A percentile compares a stretch with the other conserved stretches of the same genome.
phyloP scores from a whole-genome alignment of 1,140 invertebrate species.

The Teleopsis dalmanni region DNA sequence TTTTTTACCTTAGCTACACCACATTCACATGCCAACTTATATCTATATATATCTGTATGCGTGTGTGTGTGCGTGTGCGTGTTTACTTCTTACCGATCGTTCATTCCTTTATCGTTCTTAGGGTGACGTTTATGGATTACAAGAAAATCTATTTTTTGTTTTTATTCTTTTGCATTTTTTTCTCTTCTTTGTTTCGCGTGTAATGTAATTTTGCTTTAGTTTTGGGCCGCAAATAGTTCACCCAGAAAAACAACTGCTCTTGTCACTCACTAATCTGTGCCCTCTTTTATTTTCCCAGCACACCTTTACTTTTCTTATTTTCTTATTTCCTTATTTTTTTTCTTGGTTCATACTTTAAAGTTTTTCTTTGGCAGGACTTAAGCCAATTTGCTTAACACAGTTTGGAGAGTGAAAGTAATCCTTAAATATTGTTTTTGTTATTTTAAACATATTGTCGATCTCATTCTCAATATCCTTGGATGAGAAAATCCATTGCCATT shows the following conservation, averaged over 20 bases:
- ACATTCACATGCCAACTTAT: no score
- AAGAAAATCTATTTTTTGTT: slow-evolving; percentile 22
- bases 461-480: background rate
- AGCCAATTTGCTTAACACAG: slow-evolving; percentile 6
- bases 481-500: no score
- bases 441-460: slow-evolving; percentile 1
- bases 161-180: slow-evolving; percentile 9
- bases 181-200: slow-evolving; percentile 1
- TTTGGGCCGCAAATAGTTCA: slow-evolving; percentile 11
- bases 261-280: slow-evolving; percentile 4
- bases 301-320: no score
- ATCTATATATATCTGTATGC: no score
- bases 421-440: slow-evolving; percentile 11
- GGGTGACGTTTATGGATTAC: slow-evolving; percentile 43
- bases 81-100: no score
- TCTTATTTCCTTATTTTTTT: background rate
- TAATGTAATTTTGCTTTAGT: slow-evolving; percentile 13
- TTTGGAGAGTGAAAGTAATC: slow-evolving; percentile 7
- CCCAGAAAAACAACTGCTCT: slow-evolving; percentile 10
- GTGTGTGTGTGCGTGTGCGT: no score
- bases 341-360: background rate
- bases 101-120: slow-evolving; percentile 8
- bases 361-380: background rate
- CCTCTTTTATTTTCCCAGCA: slow-evolving; percentile 4
- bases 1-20: background rate